Evolutionary conservation across 2,888 invertebrate species (phyloP).

Genomic region (Brachyptera risi): DNA sequence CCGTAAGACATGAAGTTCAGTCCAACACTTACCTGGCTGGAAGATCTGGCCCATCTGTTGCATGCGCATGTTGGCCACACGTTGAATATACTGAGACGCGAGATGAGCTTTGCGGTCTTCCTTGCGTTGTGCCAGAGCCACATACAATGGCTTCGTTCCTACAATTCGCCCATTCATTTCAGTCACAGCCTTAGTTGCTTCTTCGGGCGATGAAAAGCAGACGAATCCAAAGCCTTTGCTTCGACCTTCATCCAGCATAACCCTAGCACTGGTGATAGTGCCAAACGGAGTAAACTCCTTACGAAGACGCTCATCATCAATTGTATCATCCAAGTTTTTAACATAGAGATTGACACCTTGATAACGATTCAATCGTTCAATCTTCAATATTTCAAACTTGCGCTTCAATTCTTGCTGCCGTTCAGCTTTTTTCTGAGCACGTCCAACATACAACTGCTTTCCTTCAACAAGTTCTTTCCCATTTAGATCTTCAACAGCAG

Average conservation of each 20-base stretch:
- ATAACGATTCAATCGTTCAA: slow-evolving; percentile 73
- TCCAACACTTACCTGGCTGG: slow-evolving; percentile 24
- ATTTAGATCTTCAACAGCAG: slow-evolving; percentile 87
- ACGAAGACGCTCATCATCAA: slow-evolving; percentile 61
- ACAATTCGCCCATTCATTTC: slow-evolving; percentile 69
- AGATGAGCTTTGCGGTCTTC: slow-evolving; percentile 66
- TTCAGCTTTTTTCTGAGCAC: slow-evolving; percentile 98
- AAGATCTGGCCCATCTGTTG: slow-evolving; percentile 40
- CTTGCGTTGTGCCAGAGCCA: slow-evolving; percentile 66
- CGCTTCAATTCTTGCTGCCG: slow-evolving; percentile 96
- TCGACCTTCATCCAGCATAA: slow-evolving; percentile 54
- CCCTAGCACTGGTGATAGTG: slow-evolving; percentile 66
- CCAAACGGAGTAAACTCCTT: slow-evolving; percentile 63
- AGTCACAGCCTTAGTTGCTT: slow-evolving; percentile 66
- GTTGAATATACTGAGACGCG: slow-evolving; percentile 64
- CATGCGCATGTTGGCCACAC: slow-evolving; percentile 48
- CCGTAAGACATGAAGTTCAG: too few species aligned
- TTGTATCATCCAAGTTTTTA: slow-evolving; percentile 66
- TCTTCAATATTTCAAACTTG: slow-evolving; percentile 92
- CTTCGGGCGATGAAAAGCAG: slow-evolving; percentile 64
- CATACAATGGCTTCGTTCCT: slow-evolving; percentile 65
- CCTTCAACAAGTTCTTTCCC: slow-evolving; percentile 83
- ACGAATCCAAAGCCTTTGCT: slow-evolving; percentile 65
- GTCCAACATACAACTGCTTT: slow-evolving; percentile 88
- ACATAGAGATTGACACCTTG: slow-evolving; percentile 69